A percentile compares a stretch with the other conserved stretches of the same genome.
These are phyloP conservation scores for Pseudeuparius sepicola DNA, from an alignment of 2,888 invertebrate species.

Conservation along the genomic window DNA sequence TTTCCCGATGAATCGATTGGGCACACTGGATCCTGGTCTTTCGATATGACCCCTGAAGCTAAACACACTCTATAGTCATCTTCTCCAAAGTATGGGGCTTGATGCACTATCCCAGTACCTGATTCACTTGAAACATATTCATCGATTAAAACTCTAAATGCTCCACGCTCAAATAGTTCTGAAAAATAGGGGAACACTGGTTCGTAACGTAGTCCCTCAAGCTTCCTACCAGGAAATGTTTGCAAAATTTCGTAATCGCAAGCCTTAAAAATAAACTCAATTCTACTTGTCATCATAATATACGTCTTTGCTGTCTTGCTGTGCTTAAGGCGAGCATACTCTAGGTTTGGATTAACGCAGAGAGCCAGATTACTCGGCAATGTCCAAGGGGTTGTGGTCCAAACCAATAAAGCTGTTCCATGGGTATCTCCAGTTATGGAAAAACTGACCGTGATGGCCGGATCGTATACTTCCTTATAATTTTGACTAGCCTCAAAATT, in stretches of 20 bases:
- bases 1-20: conserved; percentile 89
- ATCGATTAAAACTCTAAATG: conserved; percentile 78
- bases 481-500: conserved; percentile 96
- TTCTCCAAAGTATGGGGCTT: conserved; percentile 98
- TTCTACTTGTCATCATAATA: too few species aligned
- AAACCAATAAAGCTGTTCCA: conserved; percentile 62
- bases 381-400: conserved; percentile 98
- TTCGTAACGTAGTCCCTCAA: conserved; percentile 57
- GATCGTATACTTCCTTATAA: conserved; percentile 90
- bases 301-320: too few species aligned
- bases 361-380: conserved; percentile 84
- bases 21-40: conserved; percentile 82
- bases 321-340: too few species aligned
- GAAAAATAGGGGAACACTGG: conserved; percentile 84
- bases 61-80: conserved; percentile 87
- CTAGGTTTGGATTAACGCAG: conserved; percentile 87
- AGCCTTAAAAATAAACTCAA: too few species aligned
- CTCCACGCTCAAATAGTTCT: conserved; percentile 48
- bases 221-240: conserved; percentile 37
- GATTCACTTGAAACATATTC: conserved; percentile 91
- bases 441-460: conserved; percentile 77
- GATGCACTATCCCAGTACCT: conserved; percentile 97
- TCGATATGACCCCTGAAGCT: conserved; percentile 69
- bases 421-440: conserved; percentile 56
- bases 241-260: conserved; percentile 56